Evolutionary conservation across 1,140 invertebrate species (phyloP).

Genomic region (Choristoneura fumiferana): DNA sequence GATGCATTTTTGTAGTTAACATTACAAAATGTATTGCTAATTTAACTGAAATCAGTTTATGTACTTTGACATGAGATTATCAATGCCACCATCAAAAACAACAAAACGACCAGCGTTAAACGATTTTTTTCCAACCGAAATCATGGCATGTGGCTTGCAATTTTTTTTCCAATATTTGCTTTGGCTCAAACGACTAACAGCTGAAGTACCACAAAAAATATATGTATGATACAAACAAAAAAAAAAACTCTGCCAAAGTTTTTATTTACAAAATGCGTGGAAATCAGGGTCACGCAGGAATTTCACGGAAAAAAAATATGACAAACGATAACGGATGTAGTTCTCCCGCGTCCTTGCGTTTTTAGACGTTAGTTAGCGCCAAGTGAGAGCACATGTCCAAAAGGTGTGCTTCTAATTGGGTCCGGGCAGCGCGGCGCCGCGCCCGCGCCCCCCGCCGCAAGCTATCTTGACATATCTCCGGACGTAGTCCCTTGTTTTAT

Average conservation of each 20-base stretch:
- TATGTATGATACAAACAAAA: constrained; percentile 1
- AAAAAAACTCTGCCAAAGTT: not conserved
- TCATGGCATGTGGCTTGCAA: no score
- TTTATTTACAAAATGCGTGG: not conserved
- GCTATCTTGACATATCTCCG: constrained; percentile 76
- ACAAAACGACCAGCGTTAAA: no score
- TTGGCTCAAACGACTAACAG: constrained; percentile 7
- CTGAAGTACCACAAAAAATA: constrained; percentile 9
- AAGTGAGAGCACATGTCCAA: constrained; percentile 68
- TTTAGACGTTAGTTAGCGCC: constrained; percentile 61
- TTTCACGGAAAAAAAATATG: constrained; percentile 48
- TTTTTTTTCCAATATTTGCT: no score
- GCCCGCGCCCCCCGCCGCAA: constrained; percentile 57
- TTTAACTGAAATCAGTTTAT: not conserved
- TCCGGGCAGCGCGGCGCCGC: constrained; percentile 46
- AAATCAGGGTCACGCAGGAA: constrained; percentile 9
- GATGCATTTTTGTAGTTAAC: not conserved
- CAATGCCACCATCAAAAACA: not conserved
- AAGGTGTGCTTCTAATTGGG: constrained; percentile 77
- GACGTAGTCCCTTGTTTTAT: constrained; percentile 69
- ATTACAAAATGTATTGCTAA: not conserved
- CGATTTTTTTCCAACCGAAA: no score
- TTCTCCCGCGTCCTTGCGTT: constrained; percentile 49
- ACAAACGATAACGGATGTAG: constrained; percentile 70
- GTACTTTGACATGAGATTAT: not conserved